A percentile compares a stretch with the other conserved stretches of the same genome.
These are phyloP conservation scores for Vidua chalybeata DNA, from an alignment of 2,113 vertebrate species.

Conservation along the genomic window DNA sequence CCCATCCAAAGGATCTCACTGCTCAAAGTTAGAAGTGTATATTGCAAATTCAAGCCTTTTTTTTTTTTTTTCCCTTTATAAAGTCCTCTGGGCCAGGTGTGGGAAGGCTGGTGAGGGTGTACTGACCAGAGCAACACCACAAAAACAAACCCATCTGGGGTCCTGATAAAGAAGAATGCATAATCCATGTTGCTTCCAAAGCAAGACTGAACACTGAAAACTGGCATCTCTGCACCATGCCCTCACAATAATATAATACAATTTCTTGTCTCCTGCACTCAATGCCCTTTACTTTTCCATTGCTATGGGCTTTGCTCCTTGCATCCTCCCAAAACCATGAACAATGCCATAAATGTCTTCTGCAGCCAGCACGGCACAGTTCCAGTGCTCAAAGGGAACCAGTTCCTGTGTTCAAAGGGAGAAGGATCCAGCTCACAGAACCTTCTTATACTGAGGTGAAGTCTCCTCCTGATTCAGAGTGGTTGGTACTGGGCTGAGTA, in stretches of 20 bases:
- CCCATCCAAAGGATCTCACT: not conserved
- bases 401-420: not conserved
- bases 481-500: not conserved
- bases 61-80: not conserved
- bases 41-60: not conserved
- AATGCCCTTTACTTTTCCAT: not conserved
- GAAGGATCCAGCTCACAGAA: fast-evolving
- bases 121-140: not conserved
- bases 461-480: not conserved
- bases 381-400: not conserved
- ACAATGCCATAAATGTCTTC: not conserved
- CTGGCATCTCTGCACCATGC: not conserved
- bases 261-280: not conserved
- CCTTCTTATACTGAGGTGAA: not conserved
- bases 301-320: not conserved
- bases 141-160: not conserved
- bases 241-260: not conserved
- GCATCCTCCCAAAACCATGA: not conserved
- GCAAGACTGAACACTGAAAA: not conserved
- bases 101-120: not conserved
- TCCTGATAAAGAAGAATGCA: not conserved
- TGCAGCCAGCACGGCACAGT: not conserved
- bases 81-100: not conserved
- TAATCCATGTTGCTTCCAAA: not conserved
- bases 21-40: not conserved